phyloP scores from a whole-genome alignment of 2,888 invertebrate genomes.

The Perithous albicinctus region DNA sequence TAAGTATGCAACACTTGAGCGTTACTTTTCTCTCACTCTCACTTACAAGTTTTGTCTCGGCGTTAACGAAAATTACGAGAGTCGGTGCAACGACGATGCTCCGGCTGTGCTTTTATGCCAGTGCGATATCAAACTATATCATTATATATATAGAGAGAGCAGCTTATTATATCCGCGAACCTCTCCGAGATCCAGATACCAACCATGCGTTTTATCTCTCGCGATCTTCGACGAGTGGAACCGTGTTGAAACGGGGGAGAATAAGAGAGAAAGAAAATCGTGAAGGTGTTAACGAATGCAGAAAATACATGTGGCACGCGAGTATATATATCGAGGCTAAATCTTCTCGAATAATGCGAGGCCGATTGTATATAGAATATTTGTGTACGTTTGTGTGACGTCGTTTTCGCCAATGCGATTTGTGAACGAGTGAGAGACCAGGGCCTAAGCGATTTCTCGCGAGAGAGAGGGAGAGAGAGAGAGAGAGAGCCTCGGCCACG shows the following conservation, averaged over 20 bases:
- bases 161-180: slow-evolving; percentile 7
- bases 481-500: slow-evolving; percentile 34
- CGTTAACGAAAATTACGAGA: slow-evolving; percentile 48
- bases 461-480: too few species aligned
- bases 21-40: slow-evolving; percentile 32
- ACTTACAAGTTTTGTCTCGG: slow-evolving; percentile 13
- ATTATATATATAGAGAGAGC: slow-evolving; percentile 46
- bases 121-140: slow-evolving; percentile 43
- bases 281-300: neutral
- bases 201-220: neutral
- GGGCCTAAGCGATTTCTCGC: slow-evolving; percentile 51
- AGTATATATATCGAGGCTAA: neutral
- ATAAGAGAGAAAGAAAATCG: too few species aligned
- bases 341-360: slow-evolving; percentile 13
- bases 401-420: slow-evolving; percentile 53
- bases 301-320: slow-evolving; percentile 25
- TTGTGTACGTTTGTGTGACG: slow-evolving; percentile 15
- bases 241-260: neutral
- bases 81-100: slow-evolving; percentile 18
- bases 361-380: neutral
- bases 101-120: slow-evolving; percentile 16
- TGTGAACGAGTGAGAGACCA: slow-evolving; percentile 54
- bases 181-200: slow-evolving; percentile 19
- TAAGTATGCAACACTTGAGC: slow-evolving; percentile 66
- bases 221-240: slow-evolving; percentile 14